A percentile compares a stretch with the other conserved stretches of the same genome.
phyloP scores from a whole-genome alignment of 2,888 invertebrate species.

The Temnothorax rugatulus region DNA sequence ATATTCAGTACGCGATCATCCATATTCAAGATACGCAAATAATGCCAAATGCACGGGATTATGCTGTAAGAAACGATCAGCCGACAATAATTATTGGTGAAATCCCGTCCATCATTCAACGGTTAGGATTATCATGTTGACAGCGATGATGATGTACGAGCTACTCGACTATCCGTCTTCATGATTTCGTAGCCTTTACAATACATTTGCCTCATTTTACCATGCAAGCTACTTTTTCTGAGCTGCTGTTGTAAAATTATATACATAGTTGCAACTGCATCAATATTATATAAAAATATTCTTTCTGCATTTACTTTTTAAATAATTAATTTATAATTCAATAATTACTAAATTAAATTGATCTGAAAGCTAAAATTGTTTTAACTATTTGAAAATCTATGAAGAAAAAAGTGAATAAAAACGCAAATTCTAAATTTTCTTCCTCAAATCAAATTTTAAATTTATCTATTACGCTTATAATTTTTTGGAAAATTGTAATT shows the following conservation, averaged over 20 bases:
- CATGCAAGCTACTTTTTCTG: conserved; percentile 32
- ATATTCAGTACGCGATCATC: conserved; percentile 45
- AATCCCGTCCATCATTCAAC: conserved; percentile 18
- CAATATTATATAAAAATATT: neutral
- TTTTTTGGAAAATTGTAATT: neutral
- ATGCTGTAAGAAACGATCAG: conserved; percentile 18
- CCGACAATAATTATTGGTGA: conserved; percentile 19
- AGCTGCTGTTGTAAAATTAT: conserved; percentile 46
- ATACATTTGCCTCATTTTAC: conserved; percentile 31
- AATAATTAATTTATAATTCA: neutral
- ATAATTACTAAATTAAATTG: neutral
- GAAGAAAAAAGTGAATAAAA: neutral
- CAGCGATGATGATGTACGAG: conserved; percentile 42
- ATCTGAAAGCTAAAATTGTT: neutral
- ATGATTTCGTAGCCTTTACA: conserved; percentile 60
- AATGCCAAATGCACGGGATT: conserved; percentile 1
- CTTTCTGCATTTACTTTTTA: neutral
- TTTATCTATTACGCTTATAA: neutral
- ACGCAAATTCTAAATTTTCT: neutral
- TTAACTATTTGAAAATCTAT: neutral
- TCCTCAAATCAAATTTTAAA: neutral
- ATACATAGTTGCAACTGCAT: neutral
- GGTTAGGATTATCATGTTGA: conserved; percentile 21
- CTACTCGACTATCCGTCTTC: conserved; percentile 63
- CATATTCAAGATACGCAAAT: conserved; percentile 51